Percentiles rank a stretch among this genome's conserved stretches.
Evolutionary conservation across 2,113 vertebrate genomes (phyloP).

Genomic region (Formicarius rufipectus): DNA sequence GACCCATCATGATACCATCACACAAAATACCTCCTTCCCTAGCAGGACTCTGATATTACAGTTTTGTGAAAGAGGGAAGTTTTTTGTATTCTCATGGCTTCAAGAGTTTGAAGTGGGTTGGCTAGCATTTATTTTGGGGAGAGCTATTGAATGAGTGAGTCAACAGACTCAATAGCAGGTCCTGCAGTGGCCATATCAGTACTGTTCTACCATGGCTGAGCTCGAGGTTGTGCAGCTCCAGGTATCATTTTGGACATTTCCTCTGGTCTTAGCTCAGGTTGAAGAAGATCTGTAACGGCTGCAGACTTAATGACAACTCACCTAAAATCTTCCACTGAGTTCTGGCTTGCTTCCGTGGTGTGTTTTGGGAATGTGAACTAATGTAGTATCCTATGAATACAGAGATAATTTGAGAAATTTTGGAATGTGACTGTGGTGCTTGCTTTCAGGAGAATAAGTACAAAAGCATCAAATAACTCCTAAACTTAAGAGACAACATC

Average conservation of each 20-base stretch:
- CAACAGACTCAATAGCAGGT: neutral
- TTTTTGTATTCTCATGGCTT: neutral
- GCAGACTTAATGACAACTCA: neutral
- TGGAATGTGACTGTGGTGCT: accelerated
- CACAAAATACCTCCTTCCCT: neutral
- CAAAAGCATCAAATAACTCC: neutral
- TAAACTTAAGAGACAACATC: neutral
- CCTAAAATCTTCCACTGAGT: neutral
- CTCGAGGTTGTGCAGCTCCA: neutral
- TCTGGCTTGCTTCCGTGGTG: neutral
- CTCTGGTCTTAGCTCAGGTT: neutral
- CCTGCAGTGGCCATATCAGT: neutral
- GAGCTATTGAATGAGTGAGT: neutral
- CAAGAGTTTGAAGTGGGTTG: neutral
- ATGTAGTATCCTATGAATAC: neutral
- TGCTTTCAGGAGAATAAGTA: neutral
- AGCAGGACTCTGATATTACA: accelerated
- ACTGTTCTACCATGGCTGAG: neutral
- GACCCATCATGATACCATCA: accelerated
- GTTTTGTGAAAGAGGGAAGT: neutral
- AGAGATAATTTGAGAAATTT: neutral
- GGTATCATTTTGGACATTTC: neutral
- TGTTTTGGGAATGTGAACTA: neutral
- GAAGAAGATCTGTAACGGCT: neutral
- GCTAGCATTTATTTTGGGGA: neutral